phyloP scores from a whole-genome alignment of 2,888 invertebrate genomes.

The Ichneumoninae sp. region DNA sequence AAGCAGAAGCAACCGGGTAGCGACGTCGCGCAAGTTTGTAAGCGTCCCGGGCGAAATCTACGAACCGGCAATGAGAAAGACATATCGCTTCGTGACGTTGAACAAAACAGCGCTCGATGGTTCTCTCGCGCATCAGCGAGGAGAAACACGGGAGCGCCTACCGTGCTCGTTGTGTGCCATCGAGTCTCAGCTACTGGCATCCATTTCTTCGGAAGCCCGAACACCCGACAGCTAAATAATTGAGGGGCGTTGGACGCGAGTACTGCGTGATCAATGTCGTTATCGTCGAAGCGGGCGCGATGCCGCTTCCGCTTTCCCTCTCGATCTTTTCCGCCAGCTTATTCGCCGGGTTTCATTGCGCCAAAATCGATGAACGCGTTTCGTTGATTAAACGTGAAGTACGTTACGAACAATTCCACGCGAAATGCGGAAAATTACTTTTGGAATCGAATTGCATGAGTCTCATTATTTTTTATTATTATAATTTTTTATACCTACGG shows the following conservation, averaged over 20 bases:
- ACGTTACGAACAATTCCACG: neutral
- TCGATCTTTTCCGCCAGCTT: constrained; percentile 1
- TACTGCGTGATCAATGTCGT: constrained; percentile 64
- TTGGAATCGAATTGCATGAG: neutral
- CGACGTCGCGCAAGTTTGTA: constrained; percentile 53
- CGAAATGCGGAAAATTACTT: neutral
- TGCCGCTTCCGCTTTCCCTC: constrained; percentile 5
- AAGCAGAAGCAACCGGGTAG: neutral
- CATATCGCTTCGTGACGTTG: constrained; percentile 55
- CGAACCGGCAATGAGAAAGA: constrained; percentile 60
- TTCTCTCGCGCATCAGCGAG: constrained; percentile 46
- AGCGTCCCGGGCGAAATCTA: constrained; percentile 51
- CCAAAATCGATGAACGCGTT: neutral
- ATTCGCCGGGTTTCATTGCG: neutral
- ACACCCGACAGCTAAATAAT: constrained; percentile 68
- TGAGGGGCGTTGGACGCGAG: constrained; percentile 40
- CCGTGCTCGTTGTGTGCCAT: neutral
- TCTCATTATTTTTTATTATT: neutral
- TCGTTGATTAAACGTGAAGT: neutral
- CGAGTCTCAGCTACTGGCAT: constrained; percentile 18
- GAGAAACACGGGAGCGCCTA: constrained; percentile 6
- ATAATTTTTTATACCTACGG: neutral
- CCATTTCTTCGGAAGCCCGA: constrained; percentile 47
- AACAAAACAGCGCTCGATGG: constrained; percentile 58
- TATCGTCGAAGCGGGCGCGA: constrained; percentile 44